Base-by-base conservation (phyloP, 2,797 vertebrate species). In the Myotis findleyi region DNA sequence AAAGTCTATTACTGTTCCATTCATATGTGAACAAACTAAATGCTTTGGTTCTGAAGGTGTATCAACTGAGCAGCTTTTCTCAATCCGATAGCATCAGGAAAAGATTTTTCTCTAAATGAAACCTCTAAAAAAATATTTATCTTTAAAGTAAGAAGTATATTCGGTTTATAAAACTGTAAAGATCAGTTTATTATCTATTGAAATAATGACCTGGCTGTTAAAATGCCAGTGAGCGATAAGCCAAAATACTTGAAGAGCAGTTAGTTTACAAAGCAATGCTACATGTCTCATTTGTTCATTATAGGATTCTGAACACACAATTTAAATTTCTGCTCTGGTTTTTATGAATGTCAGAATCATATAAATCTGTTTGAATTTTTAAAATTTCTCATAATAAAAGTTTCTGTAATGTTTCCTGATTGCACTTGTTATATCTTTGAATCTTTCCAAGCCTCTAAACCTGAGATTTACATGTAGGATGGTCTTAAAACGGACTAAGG, bases 121-220 rank as follows among this genome's bases (percentile, higher is more conserved):
- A 87, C 27, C 20, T 41, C 11, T 81, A 27, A 72, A 64, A 64
- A 51, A 30, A 7, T 16, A 20, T 93, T 95, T 11, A 64, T 18
- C 25, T 91, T 91, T 91, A 79, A 94, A 87, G 17, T 92, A 92
- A 90, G 66, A 71, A 64, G 30, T 85, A 0, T 91, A 51, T 90
- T 87, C 18, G 38, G 18, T 90, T 87, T 95, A 14, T 64, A 82
- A 69, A 14, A 91, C 16, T 44, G 7, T 68, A 73, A 68, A 80
- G 13, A 16, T 80, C 27, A 25, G 27, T 85, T 96, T 90, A 21
- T 81, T 75, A 51, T 44, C 93, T 91, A 13, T 86, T 62, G 64
- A 83, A 93, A 38, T 64, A 36, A n/a, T 96, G 49, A 33, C 53
- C 25, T 30, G 38, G 18, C 59, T 81, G 13, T 91, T 89, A 80